These are phyloP conservation scores for Psittacula cyanocephala DNA, from an alignment of 2,113 vertebrate genomes.

Conservation along the genomic window DNA sequence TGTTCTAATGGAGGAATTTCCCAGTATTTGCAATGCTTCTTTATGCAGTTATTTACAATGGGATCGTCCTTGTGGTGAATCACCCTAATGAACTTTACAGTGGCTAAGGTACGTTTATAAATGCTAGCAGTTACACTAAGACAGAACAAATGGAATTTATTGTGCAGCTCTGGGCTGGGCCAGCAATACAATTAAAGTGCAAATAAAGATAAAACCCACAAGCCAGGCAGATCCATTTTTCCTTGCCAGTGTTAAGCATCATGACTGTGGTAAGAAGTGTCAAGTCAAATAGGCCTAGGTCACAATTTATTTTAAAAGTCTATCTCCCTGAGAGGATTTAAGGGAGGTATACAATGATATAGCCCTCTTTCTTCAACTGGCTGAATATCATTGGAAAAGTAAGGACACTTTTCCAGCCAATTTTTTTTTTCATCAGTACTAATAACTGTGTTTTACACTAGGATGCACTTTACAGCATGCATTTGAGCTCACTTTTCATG, in stretches of 20 bases:
- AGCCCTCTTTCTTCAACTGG: slow-evolving; percentile 68
- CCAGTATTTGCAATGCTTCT: background rate
- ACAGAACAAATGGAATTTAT: background rate
- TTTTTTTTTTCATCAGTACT: slow-evolving; percentile 31
- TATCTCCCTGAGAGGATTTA: slow-evolving; percentile 73
- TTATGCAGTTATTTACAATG: slow-evolving; percentile 64
- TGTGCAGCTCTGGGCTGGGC: slow-evolving; percentile 51
- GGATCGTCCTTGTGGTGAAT: slow-evolving; percentile 25
- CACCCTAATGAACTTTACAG: slow-evolving; percentile 48
- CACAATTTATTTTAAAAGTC: slow-evolving; percentile 47
- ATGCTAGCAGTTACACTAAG: slow-evolving; percentile 5
- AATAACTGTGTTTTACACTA: background rate
- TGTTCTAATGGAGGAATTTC: slow-evolving; percentile 9
- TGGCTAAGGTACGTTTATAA: slow-evolving; percentile 47
- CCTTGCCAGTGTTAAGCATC: slow-evolving; percentile 4
- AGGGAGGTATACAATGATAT: slow-evolving; percentile 61
- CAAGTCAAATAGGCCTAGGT: slow-evolving; percentile 51
- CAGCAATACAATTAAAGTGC: slow-evolving; percentile 71
- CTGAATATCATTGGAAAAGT: slow-evolving; percentile 55
- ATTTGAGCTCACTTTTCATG: slow-evolving; percentile 19
- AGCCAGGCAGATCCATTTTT: slow-evolving; percentile 47
- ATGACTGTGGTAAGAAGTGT: slow-evolving; percentile 18
- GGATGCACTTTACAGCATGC: background rate
- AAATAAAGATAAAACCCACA: slow-evolving; percentile 59
- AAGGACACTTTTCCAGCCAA: slow-evolving; percentile 54